These are phyloP conservation scores for Coptodon bakossiorum DNA, from an alignment of 2,113 vertebrate genomes.

Conservation along the genomic window DNA sequence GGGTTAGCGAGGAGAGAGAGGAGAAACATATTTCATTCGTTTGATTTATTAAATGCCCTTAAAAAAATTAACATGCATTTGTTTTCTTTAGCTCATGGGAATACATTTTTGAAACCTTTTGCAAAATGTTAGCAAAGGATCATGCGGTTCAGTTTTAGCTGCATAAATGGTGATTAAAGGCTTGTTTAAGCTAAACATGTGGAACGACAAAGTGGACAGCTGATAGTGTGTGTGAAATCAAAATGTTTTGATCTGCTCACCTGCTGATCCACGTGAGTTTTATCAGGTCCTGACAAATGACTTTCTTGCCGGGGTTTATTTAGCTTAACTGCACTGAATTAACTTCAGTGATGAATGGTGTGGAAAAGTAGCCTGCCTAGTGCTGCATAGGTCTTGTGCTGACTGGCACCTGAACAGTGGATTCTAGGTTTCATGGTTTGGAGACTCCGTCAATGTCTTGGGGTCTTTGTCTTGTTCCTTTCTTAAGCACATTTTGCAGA, in stretches of 20 bases:
- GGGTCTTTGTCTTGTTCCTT: not conserved
- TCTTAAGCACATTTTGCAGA: not conserved
- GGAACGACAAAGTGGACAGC: accelerated
- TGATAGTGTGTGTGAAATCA: not conserved
- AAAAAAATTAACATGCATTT: not conserved
- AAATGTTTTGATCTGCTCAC: not conserved
- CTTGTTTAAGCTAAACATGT: not conserved
- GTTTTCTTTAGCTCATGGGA: not conserved
- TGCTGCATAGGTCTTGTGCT: not conserved
- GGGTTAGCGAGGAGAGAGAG: not conserved
- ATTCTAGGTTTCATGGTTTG: not conserved
- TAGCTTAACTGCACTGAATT: not conserved
- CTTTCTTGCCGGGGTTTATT: not conserved
- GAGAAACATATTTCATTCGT: not conserved
- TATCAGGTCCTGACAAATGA: not conserved
- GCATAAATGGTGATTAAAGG: not conserved
- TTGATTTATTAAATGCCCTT: not conserved
- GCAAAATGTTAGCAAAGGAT: not conserved
- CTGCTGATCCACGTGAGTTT: not conserved
- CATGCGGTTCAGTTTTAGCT: not conserved
- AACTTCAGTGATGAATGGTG: accelerated
- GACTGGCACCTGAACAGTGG: not conserved
- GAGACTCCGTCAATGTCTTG: not conserved
- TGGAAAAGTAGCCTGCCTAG: not conserved
- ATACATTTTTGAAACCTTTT: not conserved